Evolutionary conservation across 2,797 vertebrate genomes (phyloP).

Genomic region (Crenuchus spilurus): DNA sequence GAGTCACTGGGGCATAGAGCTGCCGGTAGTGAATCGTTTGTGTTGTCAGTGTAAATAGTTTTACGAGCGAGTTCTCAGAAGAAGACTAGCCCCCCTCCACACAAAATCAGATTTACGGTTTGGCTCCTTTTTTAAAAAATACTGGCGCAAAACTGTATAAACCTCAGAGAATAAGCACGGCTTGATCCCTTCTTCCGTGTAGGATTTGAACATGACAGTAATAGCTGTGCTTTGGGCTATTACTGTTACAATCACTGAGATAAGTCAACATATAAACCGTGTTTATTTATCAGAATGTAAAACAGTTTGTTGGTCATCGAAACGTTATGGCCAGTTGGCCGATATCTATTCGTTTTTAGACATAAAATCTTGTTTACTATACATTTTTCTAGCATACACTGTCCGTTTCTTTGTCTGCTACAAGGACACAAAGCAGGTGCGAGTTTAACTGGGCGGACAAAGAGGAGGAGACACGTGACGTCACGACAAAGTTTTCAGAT

Average conservation of each 20-base stretch:
- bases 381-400: constrained; percentile 12
- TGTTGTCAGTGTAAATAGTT: constrained; percentile 8
- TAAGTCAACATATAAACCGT: too few relatives aligned
- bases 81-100: not conserved
- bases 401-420: constrained; percentile 67
- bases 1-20: not conserved
- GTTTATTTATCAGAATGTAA: too few relatives aligned
- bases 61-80: constrained; percentile 10
- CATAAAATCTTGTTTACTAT: not conserved
- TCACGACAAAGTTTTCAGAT: constrained; percentile 24
- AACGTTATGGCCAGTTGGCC: not conserved
- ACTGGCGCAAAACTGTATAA: not conserved
- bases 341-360: too few relatives aligned
- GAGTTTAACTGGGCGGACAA: constrained; percentile 52
- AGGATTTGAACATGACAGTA: too few relatives aligned
- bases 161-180: not conserved
- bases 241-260: too few relatives aligned
- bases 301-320: too few relatives aligned
- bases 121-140: not conserved
- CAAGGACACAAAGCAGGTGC: constrained; percentile 81
- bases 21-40: not conserved
- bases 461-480: constrained; percentile 48
- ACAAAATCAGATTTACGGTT: not conserved
- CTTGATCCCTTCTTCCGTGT: not conserved
- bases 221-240: too few relatives aligned